These are phyloP conservation scores for Nestor notabilis DNA, from an alignment of 2,113 vertebrate species.

Conservation along the genomic window DNA sequence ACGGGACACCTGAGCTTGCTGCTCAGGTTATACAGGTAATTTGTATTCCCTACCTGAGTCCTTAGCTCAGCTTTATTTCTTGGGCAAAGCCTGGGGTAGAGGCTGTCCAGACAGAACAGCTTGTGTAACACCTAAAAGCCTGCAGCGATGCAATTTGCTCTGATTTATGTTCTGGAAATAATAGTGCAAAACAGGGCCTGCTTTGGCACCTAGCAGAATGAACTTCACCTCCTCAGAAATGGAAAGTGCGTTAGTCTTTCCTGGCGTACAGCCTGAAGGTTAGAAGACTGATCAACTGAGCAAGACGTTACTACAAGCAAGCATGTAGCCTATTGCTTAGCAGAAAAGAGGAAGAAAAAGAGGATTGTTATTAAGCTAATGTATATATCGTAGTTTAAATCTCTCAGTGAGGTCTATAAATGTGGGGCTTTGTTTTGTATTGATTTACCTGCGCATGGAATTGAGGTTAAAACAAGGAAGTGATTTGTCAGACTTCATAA, in stretches of 20 bases:
- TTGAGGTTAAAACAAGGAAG: neutral
- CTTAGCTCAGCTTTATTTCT: neutral
- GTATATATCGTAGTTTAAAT: neutral
- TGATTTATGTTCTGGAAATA: neutral
- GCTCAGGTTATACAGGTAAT: constrained; percentile 97
- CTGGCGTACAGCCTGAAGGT: neutral
- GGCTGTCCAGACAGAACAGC: neutral
- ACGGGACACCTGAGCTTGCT: constrained; percentile 93
- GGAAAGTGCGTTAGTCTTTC: neutral
- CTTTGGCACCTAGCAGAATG: neutral
- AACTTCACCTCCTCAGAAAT: neutral
- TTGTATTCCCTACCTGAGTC: neutral
- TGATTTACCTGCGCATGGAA: neutral
- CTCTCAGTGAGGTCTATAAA: neutral
- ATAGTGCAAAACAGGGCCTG: neutral
- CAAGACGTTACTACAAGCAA: neutral
- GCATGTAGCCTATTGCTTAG: neutral
- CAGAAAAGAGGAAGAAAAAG: neutral
- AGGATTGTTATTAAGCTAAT: neutral
- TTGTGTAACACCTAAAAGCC: neutral
- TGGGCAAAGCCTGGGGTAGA: neutral
- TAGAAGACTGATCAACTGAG: neutral
- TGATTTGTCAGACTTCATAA: neutral
- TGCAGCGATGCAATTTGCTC: neutral
- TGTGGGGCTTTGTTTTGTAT: neutral